phyloP scores from a whole-genome alignment of 2,113 vertebrate genomes.

The Hippocampus abdominalis region DNA sequence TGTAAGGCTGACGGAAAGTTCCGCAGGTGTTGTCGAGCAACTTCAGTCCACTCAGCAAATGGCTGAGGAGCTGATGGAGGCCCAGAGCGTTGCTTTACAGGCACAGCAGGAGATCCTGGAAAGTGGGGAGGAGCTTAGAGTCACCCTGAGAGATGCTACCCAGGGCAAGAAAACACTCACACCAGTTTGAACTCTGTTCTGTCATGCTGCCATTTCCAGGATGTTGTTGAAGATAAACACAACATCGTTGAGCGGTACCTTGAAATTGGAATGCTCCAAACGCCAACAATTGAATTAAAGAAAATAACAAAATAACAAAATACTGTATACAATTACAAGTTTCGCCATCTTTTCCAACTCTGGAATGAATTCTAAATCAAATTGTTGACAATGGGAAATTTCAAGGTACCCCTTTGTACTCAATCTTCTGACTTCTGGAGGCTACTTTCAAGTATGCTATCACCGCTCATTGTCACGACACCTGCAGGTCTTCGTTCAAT shows the following conservation, averaged over 20 bases:
- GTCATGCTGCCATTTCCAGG: background rate
- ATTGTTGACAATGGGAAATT: background rate
- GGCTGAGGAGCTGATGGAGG: constrained; percentile 68
- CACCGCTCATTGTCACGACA: background rate
- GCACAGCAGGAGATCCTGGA: constrained; percentile 73
- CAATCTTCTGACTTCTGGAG: background rate
- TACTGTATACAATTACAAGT: no score
- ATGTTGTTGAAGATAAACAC: background rate
- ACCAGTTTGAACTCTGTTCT: background rate
- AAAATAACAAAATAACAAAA: no score
- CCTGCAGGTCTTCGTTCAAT: constrained; percentile 67
- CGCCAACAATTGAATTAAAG: no score
- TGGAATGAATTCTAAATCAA: no score
- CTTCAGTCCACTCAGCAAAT: constrained; percentile 70
- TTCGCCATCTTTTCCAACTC: no score
- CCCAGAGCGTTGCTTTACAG: constrained; percentile 69
- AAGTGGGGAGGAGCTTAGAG: constrained; percentile 73
- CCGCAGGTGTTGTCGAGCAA: constrained; percentile 73
- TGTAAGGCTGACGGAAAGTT: constrained; percentile 73
- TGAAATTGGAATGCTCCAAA: background rate
- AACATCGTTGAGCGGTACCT: background rate
- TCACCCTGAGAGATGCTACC: constrained; percentile 71
- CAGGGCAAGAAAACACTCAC: constrained; percentile 56
- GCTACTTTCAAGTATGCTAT: background rate
- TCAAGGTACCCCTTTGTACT: background rate